These are phyloP conservation scores for Picathartes gymnocephalus DNA, from an alignment of 2,113 vertebrate species.

Conservation along the genomic window DNA sequence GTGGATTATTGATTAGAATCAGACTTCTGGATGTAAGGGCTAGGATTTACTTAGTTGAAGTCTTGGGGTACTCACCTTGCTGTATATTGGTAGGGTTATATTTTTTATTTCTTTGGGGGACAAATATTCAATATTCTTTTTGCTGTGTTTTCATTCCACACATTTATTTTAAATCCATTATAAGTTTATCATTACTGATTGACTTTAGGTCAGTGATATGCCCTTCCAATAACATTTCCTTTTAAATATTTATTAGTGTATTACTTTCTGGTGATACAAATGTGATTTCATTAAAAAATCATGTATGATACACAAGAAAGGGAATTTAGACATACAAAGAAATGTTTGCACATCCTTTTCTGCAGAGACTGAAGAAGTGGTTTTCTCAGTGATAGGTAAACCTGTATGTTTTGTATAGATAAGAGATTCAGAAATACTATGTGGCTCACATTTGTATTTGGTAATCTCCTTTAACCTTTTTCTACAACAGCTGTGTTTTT, in stretches of 20 bases:
- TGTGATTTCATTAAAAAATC: background rate
- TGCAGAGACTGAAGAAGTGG: background rate
- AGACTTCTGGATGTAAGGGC: background rate
- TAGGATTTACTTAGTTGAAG: background rate
- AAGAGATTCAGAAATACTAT: background rate
- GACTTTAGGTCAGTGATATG: background rate
- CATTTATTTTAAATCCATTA: background rate
- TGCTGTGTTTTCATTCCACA: background rate
- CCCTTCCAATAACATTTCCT: background rate
- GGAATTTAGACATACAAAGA: background rate
- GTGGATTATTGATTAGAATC: background rate
- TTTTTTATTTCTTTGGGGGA: background rate
- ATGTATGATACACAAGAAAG: background rate
- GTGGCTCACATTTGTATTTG: background rate
- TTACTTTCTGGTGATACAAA: background rate
- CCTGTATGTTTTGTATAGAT: background rate
- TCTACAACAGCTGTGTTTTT: background rate
- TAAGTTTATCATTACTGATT: background rate
- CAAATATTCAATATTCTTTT: background rate
- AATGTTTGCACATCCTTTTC: background rate
- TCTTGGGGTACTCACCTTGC: background rate
- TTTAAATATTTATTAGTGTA: background rate
- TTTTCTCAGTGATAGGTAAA: background rate
- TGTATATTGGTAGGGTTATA: accelerated
- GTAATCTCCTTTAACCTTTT: background rate